Evolutionary conservation across 1,140 invertebrate species (phyloP), one percentile per base, ranked within the genome.

Genomic region (Drosophila dunni): DNA sequence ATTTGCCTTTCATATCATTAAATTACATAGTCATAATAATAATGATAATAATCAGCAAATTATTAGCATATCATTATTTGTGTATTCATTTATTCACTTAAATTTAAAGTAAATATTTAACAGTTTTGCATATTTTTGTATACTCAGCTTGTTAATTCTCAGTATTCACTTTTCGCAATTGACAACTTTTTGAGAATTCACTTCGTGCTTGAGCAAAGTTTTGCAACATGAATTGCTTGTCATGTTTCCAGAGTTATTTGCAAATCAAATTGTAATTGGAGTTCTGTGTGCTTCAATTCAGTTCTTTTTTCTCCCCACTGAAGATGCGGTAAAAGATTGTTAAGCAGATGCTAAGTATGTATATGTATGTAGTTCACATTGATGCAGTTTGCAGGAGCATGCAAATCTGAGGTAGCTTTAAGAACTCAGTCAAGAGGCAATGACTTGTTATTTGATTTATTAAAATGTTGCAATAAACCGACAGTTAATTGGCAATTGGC

Each of bases 231-330:
- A 78, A 70, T 71, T 72, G 62, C 75, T 75, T 81, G 78, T 36
- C 78, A 81, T 85, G 81, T 75, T 81, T 56, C 61, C 75, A 63
- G 57, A 75, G 58, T 85, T 78, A 85, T 81, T 85, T 85, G 82
- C 82, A 85, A 85, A 85, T 85, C 81, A 86, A 85, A 86, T 85
- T 81, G 78, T 81, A 86, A 85, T 86, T 86, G 82, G 81, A 85
- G 60, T 84, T 80, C 64, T 75, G 53, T 67, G 57, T 72, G 73
- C 61, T 57, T 40, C 63, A 20, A 15, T 51, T 7, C 4, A 61
- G 9, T 48, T 38, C 36, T 13, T 53, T 13, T 46, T 11, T 8
- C 5, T 34, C 0, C 13, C 79, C 69, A 29, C 24, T 1, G 66
- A 57, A 63, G 6, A 33, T 75, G 54, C 61, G 58, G 62, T 79